Base-by-base conservation (phyloP, 2,888 invertebrate genomes). In the Scotopteryx bipunctaria region DNA sequence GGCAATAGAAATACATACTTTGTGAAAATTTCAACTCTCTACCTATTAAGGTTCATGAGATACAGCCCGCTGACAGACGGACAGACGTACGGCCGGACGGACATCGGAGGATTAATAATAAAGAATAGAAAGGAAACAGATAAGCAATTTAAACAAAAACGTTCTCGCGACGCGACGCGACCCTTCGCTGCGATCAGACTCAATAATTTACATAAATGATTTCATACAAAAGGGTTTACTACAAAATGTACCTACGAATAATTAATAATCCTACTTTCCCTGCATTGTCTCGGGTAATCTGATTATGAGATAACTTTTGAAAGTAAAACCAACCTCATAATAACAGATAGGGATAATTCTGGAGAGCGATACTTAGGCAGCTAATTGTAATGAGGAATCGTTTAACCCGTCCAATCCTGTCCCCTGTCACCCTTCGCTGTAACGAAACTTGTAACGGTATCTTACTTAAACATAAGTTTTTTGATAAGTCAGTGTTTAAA, bases 401-500 rank as follows among this genome's bases (percentile, higher is more conserved):
- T 58, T 57, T 58, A 49, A 33, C 49, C 54, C 53, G 60, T 66
- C 65, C 61, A 59, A 61, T 56, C 45, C 45, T 31, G 53, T 55
- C 59, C 62, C 57, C 37, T 62, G 45, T 37, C 57, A 62, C 41
- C 54, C 66, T 63, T 73, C 69, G 73, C 64, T 73, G 75, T 76
- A 70, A 76, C 59, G 59, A 74, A 85, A 83, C 80, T 86, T 86
- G 78, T 83, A 80, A 78, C 79, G 71, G 79, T 73, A 78, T 81
- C 75, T 75, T 83, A 86, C 75, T 84, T 83, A 83, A 87, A 84
- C 87, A 82, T 88, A 89, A 88, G 88, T 88, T 89, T 89, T 88
- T 88, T 89, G 88, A 87, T 87, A 88, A 89, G 87, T 86, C 87
- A 85, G 84, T 88, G 82, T 86, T 88, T 86, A 86, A 89, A 83